Conservation (phyloP, 2,797 vertebrate species). For the Acridotheres tristis region DNA sequence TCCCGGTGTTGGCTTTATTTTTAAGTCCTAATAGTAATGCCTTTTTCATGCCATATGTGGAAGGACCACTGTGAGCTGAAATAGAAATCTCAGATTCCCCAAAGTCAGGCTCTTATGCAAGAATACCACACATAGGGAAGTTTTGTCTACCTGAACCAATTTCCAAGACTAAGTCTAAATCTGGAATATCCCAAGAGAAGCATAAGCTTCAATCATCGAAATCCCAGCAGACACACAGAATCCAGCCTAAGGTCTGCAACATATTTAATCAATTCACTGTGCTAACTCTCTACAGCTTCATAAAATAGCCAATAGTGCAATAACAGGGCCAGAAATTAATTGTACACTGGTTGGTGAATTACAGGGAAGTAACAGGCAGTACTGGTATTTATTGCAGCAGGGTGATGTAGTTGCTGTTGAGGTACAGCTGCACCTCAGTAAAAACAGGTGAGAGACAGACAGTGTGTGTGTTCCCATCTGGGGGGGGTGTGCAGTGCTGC, state of each 20-base stretch:
- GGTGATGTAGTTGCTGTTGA: background rate
- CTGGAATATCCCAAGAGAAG: conserved; percentile 43
- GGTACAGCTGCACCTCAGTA: background rate
- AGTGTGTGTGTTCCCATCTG: fast-evolving
- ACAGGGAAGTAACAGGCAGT: background rate
- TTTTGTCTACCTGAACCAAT: conserved; percentile 45
- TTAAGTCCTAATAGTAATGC: background rate
- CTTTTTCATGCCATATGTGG: background rate
- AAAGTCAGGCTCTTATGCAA: background rate
- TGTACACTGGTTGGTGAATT: conserved; percentile 5
- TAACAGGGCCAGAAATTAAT: conserved; percentile 60
- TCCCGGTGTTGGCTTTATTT: background rate
- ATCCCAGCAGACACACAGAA: conserved; percentile 27
- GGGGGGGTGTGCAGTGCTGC: fast-evolving
- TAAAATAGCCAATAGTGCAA: conserved; percentile 47
- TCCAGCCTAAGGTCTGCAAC: conserved; percentile 53
- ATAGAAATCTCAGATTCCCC: background rate
- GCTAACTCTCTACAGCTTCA: conserved; percentile 38
- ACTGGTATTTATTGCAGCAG: background rate
- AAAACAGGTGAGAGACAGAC: background rate
- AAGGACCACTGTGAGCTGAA: background rate
- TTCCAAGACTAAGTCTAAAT: conserved; percentile 39
- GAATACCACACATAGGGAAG: background rate
- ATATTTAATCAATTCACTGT: conserved; percentile 54
- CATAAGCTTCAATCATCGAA: conserved; percentile 33